A percentile compares a stretch with the other conserved stretches of the same genome.
Evolutionary conservation across 2,888 invertebrate genomes (phyloP).

Genomic region (Hypena proboscidalis): DNA sequence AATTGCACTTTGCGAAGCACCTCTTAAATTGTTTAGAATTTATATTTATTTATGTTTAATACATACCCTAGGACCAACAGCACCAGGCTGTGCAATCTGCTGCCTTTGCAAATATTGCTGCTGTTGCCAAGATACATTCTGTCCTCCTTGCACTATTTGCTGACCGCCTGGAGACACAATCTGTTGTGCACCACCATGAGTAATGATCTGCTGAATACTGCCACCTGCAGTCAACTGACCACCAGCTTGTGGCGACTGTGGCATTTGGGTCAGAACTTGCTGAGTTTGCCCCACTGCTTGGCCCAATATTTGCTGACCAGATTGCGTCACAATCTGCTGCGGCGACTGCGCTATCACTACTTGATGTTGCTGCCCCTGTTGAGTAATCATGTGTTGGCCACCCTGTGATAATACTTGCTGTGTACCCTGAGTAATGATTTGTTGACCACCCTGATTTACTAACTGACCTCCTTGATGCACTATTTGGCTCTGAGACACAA

Average conservation of each 20-base stretch:
- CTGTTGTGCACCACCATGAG: constrained; percentile 79
- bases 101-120: constrained; percentile 82
- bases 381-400: constrained; percentile 80
- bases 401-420: constrained; percentile 79
- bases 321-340: constrained; percentile 79
- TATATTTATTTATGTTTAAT: too few species aligned
- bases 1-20: too few species aligned
- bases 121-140: constrained; percentile 80
- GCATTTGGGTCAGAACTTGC: constrained; percentile 75
- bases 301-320: constrained; percentile 78
- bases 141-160: constrained; percentile 76
- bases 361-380: constrained; percentile 80
- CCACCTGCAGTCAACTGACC: constrained; percentile 64
- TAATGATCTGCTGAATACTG: constrained; percentile 81
- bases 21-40: too few species aligned
- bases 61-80: constrained; percentile 80
- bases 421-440: constrained; percentile 72
- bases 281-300: constrained; percentile 72
- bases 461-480: constrained; percentile 79
- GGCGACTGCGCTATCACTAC: constrained; percentile 78
- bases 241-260: constrained; percentile 73
- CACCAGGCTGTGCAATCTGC: constrained; percentile 80
- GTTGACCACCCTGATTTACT: constrained; percentile 76
- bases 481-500: constrained; percentile 78
- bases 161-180: constrained; percentile 78